Percentiles rank a stretch among this genome's conserved stretches.
Evolutionary conservation across 2,113 vertebrate species (phyloP).

Genomic region (Sus scrofa): DNA sequence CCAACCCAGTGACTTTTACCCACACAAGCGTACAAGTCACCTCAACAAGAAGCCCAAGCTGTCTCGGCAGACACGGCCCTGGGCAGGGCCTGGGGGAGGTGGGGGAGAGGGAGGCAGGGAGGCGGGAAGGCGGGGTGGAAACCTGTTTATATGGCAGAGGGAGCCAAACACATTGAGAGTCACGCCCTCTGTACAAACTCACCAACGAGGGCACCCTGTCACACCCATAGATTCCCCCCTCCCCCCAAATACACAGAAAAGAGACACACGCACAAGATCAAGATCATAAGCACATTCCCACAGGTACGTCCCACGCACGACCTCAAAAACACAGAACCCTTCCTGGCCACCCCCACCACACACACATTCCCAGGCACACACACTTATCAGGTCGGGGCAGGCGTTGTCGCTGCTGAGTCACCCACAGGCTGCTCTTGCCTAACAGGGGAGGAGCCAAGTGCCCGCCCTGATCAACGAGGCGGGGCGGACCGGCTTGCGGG

Average conservation of each 20-base stretch:
- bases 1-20: background rate
- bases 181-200: background rate
- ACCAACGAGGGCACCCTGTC: background rate
- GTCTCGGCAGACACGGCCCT: background rate
- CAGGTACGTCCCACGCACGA: background rate
- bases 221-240: background rate
- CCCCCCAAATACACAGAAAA: background rate
- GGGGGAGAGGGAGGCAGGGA: no score
- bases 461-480: background rate
- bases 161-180: background rate
- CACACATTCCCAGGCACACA: background rate
- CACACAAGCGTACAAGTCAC: background rate
- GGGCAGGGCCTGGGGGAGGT: no score
- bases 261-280: background rate
- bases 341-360: background rate
- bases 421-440: conserved; percentile 26
- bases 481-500: conserved; percentile 52
- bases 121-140: no score
- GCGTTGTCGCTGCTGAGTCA: conserved; percentile 79
- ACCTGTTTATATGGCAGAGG: background rate
- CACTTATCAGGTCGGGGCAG: conserved; percentile 76
- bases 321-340: conserved; percentile 41
- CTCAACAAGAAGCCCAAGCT: conserved; percentile 4
- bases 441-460: background rate
- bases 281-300: conserved; percentile 24